phyloP scores from a whole-genome alignment of 2,888 invertebrate species.

The Siphonodentalium dalli region DNA sequence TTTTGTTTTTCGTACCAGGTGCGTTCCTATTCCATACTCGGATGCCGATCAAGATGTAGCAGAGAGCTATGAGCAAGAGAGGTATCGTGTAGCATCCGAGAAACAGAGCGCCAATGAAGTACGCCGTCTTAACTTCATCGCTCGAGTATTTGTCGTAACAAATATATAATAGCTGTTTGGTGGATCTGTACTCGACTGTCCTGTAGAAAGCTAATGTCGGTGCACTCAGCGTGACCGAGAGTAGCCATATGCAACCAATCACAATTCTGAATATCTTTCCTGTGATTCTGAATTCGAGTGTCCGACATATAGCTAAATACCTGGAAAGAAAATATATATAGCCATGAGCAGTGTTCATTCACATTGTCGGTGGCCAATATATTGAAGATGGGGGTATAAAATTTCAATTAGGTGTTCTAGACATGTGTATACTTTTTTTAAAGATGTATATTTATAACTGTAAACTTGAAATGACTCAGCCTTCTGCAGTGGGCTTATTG shows the following conservation, averaged over 20 bases:
- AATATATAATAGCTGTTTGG: constrained; percentile 27
- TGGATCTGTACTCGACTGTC: constrained; percentile 22
- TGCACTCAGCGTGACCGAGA: constrained; percentile 81
- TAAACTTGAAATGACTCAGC: no score
- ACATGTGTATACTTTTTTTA: no score
- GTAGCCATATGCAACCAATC: constrained; percentile 89
- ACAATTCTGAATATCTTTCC: constrained; percentile 85
- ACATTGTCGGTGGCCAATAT: no score
- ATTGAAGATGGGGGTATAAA: no score
- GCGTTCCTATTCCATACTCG: constrained; percentile 87
- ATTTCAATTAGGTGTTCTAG: no score
- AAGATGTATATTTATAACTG: no score
- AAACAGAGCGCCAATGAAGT: constrained; percentile 86
- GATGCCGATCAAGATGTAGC: constrained; percentile 90
- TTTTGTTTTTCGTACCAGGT: constrained; percentile 83
- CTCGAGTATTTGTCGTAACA: constrained; percentile 76
- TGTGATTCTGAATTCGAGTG: constrained; percentile 88
- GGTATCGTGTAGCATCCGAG: constrained; percentile 89
- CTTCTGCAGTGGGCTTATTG: no score
- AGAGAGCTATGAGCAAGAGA: constrained; percentile 86
- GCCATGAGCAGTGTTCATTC: no score
- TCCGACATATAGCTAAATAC: constrained; percentile 95
- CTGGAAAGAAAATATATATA: constrained; percentile 70
- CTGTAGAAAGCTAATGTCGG: constrained; percentile 93
- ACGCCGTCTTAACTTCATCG: constrained; percentile 80